Percentiles rank a stretch among this genome's conserved stretches.
Conservation (phyloP, 37 sponge, comb jelly and placozoan species). For the Aphrocallistes beatrix region DNA sequence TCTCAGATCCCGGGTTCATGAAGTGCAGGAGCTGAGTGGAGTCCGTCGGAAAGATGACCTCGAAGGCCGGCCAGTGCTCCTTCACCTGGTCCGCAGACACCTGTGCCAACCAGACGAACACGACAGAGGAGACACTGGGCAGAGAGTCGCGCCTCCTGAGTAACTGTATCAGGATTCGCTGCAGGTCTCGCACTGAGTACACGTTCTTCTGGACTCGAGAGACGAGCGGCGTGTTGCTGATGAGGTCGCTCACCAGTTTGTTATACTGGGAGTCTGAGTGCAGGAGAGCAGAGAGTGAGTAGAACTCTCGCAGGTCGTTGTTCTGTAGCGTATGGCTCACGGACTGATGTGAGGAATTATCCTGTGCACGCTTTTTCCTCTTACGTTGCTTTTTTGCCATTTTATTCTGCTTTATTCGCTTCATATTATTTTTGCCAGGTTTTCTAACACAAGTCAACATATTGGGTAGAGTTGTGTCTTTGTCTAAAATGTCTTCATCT, state of each 20-base stretch:
- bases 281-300: not conserved
- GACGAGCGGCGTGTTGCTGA: not conserved
- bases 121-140: not conserved
- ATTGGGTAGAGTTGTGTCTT: not conserved
- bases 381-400: not conserved
- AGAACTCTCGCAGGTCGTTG: not conserved
- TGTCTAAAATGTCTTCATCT: not conserved
- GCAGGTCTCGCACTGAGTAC: not conserved
- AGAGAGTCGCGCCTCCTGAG: not conserved
- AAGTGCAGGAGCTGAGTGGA: not conserved
- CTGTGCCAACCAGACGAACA: not conserved
- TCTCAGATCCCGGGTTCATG: not conserved
- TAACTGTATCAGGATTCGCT: not conserved
- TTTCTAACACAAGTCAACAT: too few relatives aligned
- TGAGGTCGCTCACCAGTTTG: not conserved
- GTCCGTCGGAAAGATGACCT: not conserved
- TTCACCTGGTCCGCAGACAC: not conserved
- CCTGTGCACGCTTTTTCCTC: not conserved
- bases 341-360: too few relatives aligned
- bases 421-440: too few relatives aligned
- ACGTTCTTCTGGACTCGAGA: not conserved
- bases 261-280: not conserved
- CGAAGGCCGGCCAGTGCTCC: slow-evolving; percentile 3
- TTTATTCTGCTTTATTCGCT: not conserved
- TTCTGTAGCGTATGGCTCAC: not conserved